phyloP scores from a whole-genome alignment of 2,113 vertebrate genomes.

The Festucalex cinctus region DNA sequence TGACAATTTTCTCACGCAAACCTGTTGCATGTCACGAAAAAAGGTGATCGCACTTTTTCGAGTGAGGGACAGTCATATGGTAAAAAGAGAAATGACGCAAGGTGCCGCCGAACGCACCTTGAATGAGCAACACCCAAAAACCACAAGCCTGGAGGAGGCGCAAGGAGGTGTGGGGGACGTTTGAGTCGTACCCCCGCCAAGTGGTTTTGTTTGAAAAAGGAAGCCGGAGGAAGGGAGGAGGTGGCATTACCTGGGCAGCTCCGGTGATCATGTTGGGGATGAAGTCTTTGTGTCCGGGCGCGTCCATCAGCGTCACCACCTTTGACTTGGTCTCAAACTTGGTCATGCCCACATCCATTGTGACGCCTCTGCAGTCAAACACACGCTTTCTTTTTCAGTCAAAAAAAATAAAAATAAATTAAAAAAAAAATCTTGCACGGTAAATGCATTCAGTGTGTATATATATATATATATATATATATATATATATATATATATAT shows the following conservation, averaged over 20 bases:
- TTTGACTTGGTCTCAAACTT: constrained; percentile 95
- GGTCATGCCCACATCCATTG: constrained; percentile 98
- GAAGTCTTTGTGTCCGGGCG: constrained; percentile 97
- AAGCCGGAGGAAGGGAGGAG: no score
- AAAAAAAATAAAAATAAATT: no score
- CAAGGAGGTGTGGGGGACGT: neutral
- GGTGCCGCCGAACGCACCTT: constrained; percentile 42
- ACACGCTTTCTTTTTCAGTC: neutral
- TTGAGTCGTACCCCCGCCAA: no score
- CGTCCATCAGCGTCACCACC: constrained; percentile 96
- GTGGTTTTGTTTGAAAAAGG: neutral
- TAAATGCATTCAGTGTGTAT: no score
- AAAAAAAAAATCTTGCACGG: no score
- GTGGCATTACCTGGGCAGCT: constrained; percentile 86
- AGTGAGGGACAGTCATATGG: constrained; percentile 56
- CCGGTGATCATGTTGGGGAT: constrained; percentile 99
- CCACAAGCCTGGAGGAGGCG: constrained; percentile 25
- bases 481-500: no score
- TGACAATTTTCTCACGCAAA: neutral
- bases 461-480: no score
- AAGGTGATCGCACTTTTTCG: neutral
- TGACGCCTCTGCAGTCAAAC: constrained; percentile 84
- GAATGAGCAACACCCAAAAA: constrained; percentile 2
- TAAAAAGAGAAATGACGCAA: constrained; percentile 59
- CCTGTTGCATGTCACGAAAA: neutral